Conservation (phyloP, 2,888 invertebrate genomes). For the Glyphotaelius pellucidus region DNA sequence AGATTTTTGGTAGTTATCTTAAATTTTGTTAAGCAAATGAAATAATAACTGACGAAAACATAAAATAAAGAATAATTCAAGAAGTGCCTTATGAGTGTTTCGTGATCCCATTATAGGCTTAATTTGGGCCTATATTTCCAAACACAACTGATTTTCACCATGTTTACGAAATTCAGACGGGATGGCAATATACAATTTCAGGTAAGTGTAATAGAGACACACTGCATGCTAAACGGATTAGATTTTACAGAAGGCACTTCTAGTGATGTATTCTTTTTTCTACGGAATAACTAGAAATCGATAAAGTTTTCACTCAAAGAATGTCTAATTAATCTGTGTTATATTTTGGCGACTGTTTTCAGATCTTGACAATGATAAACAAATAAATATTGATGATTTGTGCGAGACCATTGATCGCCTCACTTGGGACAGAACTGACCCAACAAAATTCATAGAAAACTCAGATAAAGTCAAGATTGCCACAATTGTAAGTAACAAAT, state of each 20-base stretch:
- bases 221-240: too few species aligned
- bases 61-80: neutral
- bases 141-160: too few species aligned
- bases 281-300: too few species aligned
- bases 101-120: neutral
- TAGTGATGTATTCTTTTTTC: too few species aligned
- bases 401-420: slow-evolving; percentile 77
- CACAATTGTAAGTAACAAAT: slow-evolving; percentile 74
- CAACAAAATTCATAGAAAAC: slow-evolving; percentile 70
- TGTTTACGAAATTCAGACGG: too few species aligned
- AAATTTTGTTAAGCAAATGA: neutral
- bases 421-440: slow-evolving; percentile 71
- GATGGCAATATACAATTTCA: too few species aligned
- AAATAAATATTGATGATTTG: slow-evolving; percentile 78
- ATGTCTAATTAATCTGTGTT: slow-evolving; percentile 50
- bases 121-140: too few species aligned
- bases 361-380: slow-evolving; percentile 82
- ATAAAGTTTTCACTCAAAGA: neutral
- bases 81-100: neutral
- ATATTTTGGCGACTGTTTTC: slow-evolving; percentile 63
- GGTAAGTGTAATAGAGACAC: too few species aligned
- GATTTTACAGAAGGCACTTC: too few species aligned
- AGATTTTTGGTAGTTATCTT: slow-evolving; percentile 80
- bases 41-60: neutral
- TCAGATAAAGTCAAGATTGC: slow-evolving; percentile 77